A percentile compares a stretch with the other conserved stretches of the same genome.
Conservation (phyloP, 1,140 invertebrate genomes). For the Drosophila burlai region DNA sequence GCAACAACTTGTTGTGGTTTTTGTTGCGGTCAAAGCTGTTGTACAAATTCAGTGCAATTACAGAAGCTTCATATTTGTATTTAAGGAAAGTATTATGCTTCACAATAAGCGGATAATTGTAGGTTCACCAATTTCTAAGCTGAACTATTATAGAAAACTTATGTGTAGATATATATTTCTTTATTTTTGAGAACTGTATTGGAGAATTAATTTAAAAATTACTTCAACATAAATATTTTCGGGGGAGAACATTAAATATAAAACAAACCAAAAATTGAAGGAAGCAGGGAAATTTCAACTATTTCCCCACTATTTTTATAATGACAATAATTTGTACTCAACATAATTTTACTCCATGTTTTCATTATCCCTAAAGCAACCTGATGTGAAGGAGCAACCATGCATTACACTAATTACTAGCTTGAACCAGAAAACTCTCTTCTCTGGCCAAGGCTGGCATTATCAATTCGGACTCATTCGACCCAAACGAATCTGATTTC, state of each 20-base stretch:
- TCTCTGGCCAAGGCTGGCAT: not conserved
- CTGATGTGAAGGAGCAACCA: not conserved
- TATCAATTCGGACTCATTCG: constrained; percentile 36
- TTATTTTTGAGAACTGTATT: no score
- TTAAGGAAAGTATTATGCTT: constrained; percentile 28
- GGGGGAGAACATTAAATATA: no score
- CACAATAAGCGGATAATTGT: constrained; percentile 16
- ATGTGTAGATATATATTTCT: no score
- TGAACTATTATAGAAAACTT: no score
- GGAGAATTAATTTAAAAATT: no score
- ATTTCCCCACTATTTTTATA: not conserved
- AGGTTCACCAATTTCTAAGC: constrained; percentile 5
- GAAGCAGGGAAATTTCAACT: not conserved
- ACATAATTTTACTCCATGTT: not conserved
- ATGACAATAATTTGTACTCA: not conserved
- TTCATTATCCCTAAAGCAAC: not conserved
- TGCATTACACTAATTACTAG: constrained; percentile 42
- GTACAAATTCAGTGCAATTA: constrained; percentile 78
- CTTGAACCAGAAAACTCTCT: not conserved
- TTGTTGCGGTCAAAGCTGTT: constrained; percentile 33
- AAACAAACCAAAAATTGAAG: no score
- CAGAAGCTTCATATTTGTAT: constrained; percentile 19
- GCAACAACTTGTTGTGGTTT: constrained; percentile 71
- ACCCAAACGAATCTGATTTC: constrained; percentile 24
- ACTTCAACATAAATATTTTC: no score